Percentiles rank a stretch among this genome's conserved stretches.
These are phyloP conservation scores for Drosophila meridionalis DNA, from an alignment of 2,888 invertebrate species.

Conservation along the genomic window DNA sequence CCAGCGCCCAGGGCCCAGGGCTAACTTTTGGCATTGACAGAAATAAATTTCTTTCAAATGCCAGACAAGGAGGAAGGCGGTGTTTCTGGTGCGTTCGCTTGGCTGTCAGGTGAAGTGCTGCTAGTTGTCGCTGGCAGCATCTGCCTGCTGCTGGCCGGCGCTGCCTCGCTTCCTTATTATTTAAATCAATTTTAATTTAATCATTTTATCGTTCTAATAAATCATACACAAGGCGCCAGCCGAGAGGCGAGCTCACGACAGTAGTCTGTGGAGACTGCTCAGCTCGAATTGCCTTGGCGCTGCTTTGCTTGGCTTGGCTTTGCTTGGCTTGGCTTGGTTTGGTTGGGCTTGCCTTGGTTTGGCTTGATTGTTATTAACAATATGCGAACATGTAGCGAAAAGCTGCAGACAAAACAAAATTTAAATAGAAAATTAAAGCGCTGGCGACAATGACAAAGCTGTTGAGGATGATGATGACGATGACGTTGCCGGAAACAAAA, in stretches of 20 bases:
- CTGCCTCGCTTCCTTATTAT: constrained; percentile 44
- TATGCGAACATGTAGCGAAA: constrained; percentile 54
- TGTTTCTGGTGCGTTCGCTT: neutral
- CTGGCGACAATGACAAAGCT: constrained; percentile 32
- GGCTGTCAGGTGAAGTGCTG: constrained; percentile 32
- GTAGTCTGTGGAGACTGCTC: constrained; percentile 11
- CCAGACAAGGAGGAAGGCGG: constrained; percentile 6
- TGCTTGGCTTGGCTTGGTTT: neutral
- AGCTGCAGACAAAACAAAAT: constrained; percentile 72
- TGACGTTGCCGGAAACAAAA: constrained; percentile 65
- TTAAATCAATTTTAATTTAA: constrained; percentile 82
- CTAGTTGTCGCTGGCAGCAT: constrained; percentile 38
- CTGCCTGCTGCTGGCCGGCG: constrained; percentile 12
- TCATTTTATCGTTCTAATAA: constrained; percentile 78
- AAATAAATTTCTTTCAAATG: constrained; percentile 45
- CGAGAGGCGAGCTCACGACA: constrained; percentile 10
- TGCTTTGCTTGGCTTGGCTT: constrained; percentile 29
- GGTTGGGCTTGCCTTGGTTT: neutral
- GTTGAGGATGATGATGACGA: constrained; percentile 34
- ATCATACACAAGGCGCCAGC: constrained; percentile 61
- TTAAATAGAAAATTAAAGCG: constrained; percentile 75
- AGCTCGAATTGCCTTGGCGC: constrained; percentile 13
- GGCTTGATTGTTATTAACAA: constrained; percentile 69
- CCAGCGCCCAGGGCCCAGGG: no score
- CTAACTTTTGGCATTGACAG: constrained; percentile 43